Evolutionary conservation across 2,113 vertebrate species (phyloP).

Genomic region (Lipotes vexillifer): DNA sequence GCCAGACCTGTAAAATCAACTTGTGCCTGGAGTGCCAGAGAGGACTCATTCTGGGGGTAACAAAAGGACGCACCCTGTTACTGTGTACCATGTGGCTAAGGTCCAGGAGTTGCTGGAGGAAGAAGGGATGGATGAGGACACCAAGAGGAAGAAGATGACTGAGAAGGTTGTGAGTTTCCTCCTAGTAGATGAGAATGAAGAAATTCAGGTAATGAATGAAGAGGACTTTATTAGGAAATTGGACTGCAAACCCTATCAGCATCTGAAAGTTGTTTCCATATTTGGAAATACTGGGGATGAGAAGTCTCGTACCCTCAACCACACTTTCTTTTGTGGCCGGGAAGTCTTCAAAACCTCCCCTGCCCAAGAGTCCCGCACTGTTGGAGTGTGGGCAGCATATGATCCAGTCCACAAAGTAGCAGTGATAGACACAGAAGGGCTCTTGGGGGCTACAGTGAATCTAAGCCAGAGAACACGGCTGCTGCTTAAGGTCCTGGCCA

Average conservation of each 20-base stretch:
- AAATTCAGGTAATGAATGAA: constrained; percentile 92
- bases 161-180: constrained; percentile 95
- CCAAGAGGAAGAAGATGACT: constrained; percentile 86
- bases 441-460: constrained; percentile 94
- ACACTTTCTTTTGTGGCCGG: constrained; percentile 95
- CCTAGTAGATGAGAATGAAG: constrained; percentile 95
- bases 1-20: constrained; percentile 93
- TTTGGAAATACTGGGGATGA: constrained; percentile 99
- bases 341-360: constrained; percentile 91
- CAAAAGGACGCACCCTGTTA: constrained; percentile 91
- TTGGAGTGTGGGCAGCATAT: constrained; percentile 97
- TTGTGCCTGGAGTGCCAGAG: constrained; percentile 93
- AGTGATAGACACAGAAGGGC: constrained; percentile 96
- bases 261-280: constrained; percentile 97
- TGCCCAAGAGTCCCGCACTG: constrained; percentile 97
- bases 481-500: constrained; percentile 95
- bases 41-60: constrained; percentile 90
- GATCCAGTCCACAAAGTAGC: constrained; percentile 93
- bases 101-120: constrained; percentile 76
- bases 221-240: constrained; percentile 93
- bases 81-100: constrained; percentile 82
- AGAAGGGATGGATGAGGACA: constrained; percentile 84
- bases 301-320: constrained; percentile 98
- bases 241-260: constrained; percentile 91
- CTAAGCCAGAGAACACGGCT: constrained; percentile 96